Evolutionary conservation across 2,888 invertebrate genomes (phyloP).

Genomic region (Sarcophaga subvicina): DNA sequence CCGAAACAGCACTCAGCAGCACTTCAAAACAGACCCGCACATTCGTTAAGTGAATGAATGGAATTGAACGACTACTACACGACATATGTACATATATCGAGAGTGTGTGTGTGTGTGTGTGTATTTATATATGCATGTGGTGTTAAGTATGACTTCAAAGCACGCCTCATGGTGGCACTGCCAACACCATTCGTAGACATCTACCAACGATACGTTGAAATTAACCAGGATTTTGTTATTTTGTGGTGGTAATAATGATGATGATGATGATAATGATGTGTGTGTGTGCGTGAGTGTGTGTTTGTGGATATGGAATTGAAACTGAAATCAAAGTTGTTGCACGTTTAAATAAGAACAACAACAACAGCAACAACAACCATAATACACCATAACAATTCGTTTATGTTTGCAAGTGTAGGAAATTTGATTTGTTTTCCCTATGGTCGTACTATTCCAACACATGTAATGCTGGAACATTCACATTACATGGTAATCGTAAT

Average conservation of each 20-base stretch:
- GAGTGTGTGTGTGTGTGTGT: not conserved
- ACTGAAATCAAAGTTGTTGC: constrained; percentile 54
- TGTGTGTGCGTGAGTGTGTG: not conserved
- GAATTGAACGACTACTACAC: constrained; percentile 26
- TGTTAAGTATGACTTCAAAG: constrained; percentile 32
- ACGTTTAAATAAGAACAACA: constrained; percentile 29
- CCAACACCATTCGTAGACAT: constrained; percentile 20
- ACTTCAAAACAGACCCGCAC: constrained; percentile 18
- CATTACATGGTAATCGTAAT: not conserved
- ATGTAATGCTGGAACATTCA: not conserved
- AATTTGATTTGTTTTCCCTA: constrained; percentile 11
- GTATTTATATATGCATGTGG: constrained; percentile 22
- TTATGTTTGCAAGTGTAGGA: constrained; percentile 3
- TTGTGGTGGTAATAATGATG: not conserved
- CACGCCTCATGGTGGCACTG: constrained; percentile 35
- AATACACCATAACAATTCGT: not conserved
- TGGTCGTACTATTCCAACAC: constrained; percentile 51
- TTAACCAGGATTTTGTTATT: constrained; percentile 57
- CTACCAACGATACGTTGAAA: constrained; percentile 53
- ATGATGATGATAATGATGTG: too few relatives aligned
- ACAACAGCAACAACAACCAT: constrained; percentile 28
- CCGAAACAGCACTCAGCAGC: constrained; percentile 17
- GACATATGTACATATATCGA: constrained; percentile 7
- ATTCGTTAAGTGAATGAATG: constrained; percentile 27
- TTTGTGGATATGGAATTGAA: not conserved